Percentiles rank a stretch among this genome's conserved stretches.
Conservation (phyloP, 2,113 vertebrate genomes). For the Hydrolagus affinis region DNA sequence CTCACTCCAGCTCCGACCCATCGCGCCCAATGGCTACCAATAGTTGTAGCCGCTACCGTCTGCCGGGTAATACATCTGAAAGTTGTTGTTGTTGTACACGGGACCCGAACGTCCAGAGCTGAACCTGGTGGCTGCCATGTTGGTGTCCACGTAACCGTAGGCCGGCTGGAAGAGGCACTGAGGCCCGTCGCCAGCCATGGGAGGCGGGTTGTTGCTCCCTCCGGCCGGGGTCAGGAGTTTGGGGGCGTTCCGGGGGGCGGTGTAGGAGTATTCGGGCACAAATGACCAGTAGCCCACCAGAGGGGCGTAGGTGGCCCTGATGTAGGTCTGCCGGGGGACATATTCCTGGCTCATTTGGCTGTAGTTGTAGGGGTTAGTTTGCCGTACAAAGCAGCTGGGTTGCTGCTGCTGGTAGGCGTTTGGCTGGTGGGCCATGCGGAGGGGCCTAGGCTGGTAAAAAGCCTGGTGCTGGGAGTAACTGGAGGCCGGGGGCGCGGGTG, state of each 20-base stretch:
- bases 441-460: background rate
- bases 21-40: background rate
- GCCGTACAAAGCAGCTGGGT: background rate
- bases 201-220: conserved; percentile 37
- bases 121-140: background rate
- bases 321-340: conserved; percentile 21
- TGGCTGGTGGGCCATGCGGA: background rate
- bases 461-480: conserved; percentile 9
- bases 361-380: conserved; percentile 39
- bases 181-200: conserved; percentile 40
- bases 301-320: conserved; percentile 41
- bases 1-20: background rate
- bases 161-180: conserved; percentile 40
- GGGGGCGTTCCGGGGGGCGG: conserved; percentile 38
- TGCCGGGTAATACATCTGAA: background rate
- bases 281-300: conserved; percentile 43
- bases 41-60: conserved; percentile 4
- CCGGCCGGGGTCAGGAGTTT: conserved; percentile 21
- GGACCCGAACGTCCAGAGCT: background rate
- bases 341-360: conserved; percentile 46
- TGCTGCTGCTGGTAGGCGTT: background rate
- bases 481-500: background rate
- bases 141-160: conserved; percentile 42
- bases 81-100: background rate
- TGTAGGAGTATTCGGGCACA: conserved; percentile 40